Base-by-base conservation (phyloP, 2,113 vertebrate genomes). In the Capreolus pygargus region DNA sequence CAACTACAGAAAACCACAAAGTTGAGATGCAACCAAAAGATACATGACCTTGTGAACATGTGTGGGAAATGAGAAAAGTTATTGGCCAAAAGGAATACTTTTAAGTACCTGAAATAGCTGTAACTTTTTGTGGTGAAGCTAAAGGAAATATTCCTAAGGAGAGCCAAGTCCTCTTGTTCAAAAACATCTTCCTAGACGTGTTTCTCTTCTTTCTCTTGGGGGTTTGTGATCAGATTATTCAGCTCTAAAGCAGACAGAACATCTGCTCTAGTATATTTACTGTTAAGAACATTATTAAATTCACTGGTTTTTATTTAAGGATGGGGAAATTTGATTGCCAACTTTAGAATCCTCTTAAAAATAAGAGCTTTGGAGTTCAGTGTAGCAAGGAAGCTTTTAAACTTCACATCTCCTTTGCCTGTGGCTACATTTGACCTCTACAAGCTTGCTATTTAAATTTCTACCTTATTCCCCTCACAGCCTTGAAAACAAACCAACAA, bases 281-380 rank as follows among this genome's bases (percentile, higher is more conserved):
- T 96, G 97, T 82, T 97, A 94, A 95, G 25, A 92, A 30, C 7
- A n/a, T 76, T 92, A 64, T 97, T 96, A 87, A 94, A 92, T 92
- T 95, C 82, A 91, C 47, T 84, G 81, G 9, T 96, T 96, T 96
- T 92, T 28, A 94, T 90, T 89, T 96, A 90, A 50, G 10, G 12
- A 67, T 92, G n/a, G 50, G 58, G 52, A 94, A 91, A 97, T 94
- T 89, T 89, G 76, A 92, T 86, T 95, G 84, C 33, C 95, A 97
- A 76, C 78, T 92, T 89, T 93, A 92, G 89, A 97, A 86, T 23
- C 27, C 52, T 87, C 17, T 91, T 70, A 94, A 95, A 96, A 97
- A 93, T 88, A 92, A 97, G 30, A 89, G 13, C 64, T 88, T 89
- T 89, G 52, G 84, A 95, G 27, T 74, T 95, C 30, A 23, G 76